Evolutionary conservation across 2,888 invertebrate genomes (phyloP).

Genomic region (Timema cristinae): DNA sequence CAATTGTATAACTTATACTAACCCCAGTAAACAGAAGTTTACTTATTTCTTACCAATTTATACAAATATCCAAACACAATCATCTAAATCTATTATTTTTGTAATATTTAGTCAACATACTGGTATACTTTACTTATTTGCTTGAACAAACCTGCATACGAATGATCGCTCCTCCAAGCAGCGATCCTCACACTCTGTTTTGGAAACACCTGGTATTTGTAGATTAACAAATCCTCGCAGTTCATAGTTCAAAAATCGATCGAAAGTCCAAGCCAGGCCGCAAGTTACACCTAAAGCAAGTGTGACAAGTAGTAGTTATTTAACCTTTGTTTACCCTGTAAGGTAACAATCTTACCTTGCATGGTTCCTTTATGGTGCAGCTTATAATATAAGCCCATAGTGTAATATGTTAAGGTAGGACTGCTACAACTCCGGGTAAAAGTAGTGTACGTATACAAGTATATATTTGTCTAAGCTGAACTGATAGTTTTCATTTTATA

Average conservation of each 20-base stretch:
- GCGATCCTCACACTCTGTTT: slow-evolving; percentile 47
- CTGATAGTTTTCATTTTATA: too few relatives aligned
- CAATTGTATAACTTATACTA: background rate
- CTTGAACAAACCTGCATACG: slow-evolving; percentile 41
- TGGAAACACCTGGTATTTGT: slow-evolving; percentile 39
- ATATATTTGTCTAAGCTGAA: too few relatives aligned
- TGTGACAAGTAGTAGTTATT: too few relatives aligned
- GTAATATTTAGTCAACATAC: background rate
- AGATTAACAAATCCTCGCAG: slow-evolving; percentile 44
- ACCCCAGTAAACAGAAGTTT: background rate
- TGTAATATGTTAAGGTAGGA: too few relatives aligned
- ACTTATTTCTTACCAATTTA: background rate
- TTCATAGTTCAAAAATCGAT: slow-evolving; percentile 47
- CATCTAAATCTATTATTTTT: background rate
- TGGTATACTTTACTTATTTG: background rate
- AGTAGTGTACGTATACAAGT: too few relatives aligned
- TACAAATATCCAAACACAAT: background rate
- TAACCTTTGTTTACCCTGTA: too few relatives aligned
- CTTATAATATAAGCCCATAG: too few relatives aligned
- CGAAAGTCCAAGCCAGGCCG: slow-evolving; percentile 47
- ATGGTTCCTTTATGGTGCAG: too few relatives aligned
- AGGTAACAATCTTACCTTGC: too few relatives aligned
- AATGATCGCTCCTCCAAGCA: slow-evolving; percentile 49
- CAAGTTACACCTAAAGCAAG: slow-evolving; percentile 40
- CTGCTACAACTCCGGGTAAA: too few relatives aligned